phyloP scores from a whole-genome alignment of 2,797 vertebrate species.

The Rhabdophis nuchalis region DNA sequence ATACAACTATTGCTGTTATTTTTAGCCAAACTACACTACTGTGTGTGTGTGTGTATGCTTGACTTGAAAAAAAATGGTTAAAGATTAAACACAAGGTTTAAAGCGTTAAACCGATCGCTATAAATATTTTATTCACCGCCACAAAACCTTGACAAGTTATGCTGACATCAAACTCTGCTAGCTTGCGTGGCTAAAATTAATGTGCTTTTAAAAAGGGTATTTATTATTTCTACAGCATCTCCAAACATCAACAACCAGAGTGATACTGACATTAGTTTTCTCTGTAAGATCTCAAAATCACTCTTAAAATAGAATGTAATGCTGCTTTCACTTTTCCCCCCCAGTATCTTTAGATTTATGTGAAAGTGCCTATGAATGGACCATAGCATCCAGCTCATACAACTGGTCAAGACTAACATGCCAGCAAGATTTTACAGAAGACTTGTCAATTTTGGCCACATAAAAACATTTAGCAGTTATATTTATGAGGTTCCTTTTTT shows the following conservation, averaged over 20 bases:
- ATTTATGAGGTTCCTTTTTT: too few species aligned
- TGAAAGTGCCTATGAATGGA: background rate
- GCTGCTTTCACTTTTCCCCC: background rate
- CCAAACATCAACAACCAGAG: background rate
- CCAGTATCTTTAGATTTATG: background rate
- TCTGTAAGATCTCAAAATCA: background rate
- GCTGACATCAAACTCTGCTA: background rate
- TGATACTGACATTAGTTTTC: background rate
- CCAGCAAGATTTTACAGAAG: background rate
- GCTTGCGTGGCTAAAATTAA: background rate
- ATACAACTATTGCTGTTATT: background rate
- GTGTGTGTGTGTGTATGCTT: rapidly evolving
- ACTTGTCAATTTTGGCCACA: background rate
- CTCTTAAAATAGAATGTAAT: background rate
- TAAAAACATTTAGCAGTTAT: background rate
- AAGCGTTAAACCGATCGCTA: background rate
- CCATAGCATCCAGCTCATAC: background rate
- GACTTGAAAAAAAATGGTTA: background rate
- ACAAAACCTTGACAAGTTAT: background rate
- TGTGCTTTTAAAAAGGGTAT: background rate
- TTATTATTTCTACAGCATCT: background rate
- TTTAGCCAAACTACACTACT: background rate
- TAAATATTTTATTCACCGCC: background rate
- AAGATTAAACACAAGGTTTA: background rate
- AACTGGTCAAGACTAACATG: background rate